Conservation (phyloP, 2,888 invertebrate genomes). For the Hoplodrina ambigua region DNA sequence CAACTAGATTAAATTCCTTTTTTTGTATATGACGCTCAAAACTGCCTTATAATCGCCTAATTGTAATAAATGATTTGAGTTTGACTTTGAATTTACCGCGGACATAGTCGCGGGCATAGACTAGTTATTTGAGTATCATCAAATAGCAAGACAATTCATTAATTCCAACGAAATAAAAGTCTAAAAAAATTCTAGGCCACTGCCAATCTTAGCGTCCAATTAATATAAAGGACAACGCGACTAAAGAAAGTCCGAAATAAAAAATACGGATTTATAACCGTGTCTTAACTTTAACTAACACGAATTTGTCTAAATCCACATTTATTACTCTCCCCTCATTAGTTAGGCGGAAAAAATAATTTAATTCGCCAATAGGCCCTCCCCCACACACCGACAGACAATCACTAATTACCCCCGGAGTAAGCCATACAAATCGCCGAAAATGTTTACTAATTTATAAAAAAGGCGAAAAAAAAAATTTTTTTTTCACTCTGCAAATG, state of each 20-base stretch:
- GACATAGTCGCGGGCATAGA: too few relatives aligned
- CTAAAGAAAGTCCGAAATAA: conserved; percentile 51
- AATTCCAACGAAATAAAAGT: conserved; percentile 17
- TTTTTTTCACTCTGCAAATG: conserved; percentile 82
- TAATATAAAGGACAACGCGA: conserved; percentile 45
- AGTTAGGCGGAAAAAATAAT: conserved; percentile 82
- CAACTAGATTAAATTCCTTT: too few relatives aligned
- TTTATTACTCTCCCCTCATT: conserved; percentile 81
- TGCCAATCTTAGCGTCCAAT: conserved; percentile 54
- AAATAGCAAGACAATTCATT: conserved; percentile 11
- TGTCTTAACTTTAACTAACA: conserved; percentile 68
- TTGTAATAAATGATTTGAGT: too few relatives aligned
- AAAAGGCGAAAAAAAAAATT: conserved; percentile 76
- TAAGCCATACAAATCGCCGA: conserved; percentile 90
- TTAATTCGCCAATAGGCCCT: conserved; percentile 79
- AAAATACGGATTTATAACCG: conserved; percentile 63
- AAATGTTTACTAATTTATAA: conserved; percentile 89
- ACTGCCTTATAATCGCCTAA: too few relatives aligned
- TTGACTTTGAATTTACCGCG: too few relatives aligned
- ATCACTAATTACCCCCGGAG: conserved; percentile 84
- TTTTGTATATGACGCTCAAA: too few relatives aligned
- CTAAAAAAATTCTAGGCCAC: conserved; percentile 4
- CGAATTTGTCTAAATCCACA: conserved; percentile 76
- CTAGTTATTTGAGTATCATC: background rate
- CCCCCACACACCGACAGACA: conserved; percentile 77